These are phyloP conservation scores for Rallus limicola DNA, from an alignment of 2,113 vertebrate genomes.

Conservation along the genomic window DNA sequence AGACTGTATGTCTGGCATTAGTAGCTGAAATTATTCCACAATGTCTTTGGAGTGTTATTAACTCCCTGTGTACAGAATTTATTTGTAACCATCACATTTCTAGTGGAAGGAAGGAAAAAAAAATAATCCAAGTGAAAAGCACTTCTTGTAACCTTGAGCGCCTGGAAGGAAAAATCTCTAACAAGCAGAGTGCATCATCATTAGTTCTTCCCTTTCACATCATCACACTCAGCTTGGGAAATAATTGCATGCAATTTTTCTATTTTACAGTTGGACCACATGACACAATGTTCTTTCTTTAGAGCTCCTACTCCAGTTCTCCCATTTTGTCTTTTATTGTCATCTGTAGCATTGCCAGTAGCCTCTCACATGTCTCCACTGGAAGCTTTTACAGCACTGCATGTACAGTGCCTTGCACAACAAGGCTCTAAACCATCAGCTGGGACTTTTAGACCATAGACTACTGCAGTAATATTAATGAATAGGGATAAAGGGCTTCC, in stretches of 20 bases:
- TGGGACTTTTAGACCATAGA: not conserved
- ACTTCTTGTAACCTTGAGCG: slow-evolving; percentile 74
- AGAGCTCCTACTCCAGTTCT: slow-evolving; percentile 44
- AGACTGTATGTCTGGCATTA: slow-evolving; percentile 64
- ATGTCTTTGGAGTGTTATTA: slow-evolving; percentile 66
- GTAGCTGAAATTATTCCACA: slow-evolving; percentile 70
- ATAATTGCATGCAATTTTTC: slow-evolving; percentile 86
- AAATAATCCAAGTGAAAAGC: slow-evolving; percentile 25
- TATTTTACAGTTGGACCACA: slow-evolving; percentile 81
- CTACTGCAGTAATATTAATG: not conserved
- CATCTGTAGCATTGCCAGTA: slow-evolving; percentile 34
- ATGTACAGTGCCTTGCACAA: not conserved
- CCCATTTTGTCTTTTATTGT: slow-evolving; percentile 64
- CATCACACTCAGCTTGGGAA: slow-evolving; percentile 72
- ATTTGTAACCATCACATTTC: slow-evolving; percentile 50
- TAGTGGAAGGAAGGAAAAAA: slow-evolving; percentile 25
- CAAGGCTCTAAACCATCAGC: not conserved
- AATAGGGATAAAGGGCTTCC: not conserved
- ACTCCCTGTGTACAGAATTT: slow-evolving; percentile 69
- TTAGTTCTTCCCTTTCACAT: slow-evolving; percentile 79
- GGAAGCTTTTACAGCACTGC: slow-evolving; percentile 27
- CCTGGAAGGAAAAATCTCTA: slow-evolving; percentile 76
- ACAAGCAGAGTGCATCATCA: slow-evolving; percentile 81
- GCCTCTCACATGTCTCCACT: slow-evolving; percentile 45
- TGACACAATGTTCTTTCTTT: slow-evolving; percentile 74